Evolutionary conservation across 2,888 invertebrate genomes (phyloP).

Genomic region (Ennomos quercinarius): DNA sequence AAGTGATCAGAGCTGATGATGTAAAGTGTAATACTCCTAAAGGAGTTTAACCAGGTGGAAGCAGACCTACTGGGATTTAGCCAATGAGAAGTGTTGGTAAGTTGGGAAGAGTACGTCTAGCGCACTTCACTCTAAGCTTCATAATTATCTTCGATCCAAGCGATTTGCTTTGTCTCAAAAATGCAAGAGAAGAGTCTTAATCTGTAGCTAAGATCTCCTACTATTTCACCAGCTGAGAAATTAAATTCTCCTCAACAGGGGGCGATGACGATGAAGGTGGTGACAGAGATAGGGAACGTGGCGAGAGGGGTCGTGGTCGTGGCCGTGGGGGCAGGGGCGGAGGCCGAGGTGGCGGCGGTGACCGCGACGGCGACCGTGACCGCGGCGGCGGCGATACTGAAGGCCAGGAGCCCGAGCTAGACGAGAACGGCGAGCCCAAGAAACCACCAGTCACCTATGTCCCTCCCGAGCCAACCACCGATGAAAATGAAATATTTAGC

Average conservation of each 20-base stretch:
- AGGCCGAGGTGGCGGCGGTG: slow-evolving; percentile 53
- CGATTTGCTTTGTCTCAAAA: too few relatives aligned
- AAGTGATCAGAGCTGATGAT: slow-evolving; percentile 4
- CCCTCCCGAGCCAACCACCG: slow-evolving; percentile 90
- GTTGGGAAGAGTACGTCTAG: too few relatives aligned
- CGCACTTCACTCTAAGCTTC: too few relatives aligned
- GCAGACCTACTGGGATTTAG: too few relatives aligned
- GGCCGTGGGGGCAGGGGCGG: slow-evolving; percentile 57
- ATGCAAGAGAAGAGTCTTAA: too few relatives aligned
- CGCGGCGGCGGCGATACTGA: slow-evolving; percentile 45
- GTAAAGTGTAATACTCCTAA: too few relatives aligned
- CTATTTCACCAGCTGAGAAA: too few relatives aligned
- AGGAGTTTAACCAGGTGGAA: too few relatives aligned
- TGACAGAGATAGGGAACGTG: slow-evolving; percentile 50
- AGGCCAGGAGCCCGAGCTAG: slow-evolving; percentile 49
- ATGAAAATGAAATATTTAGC: slow-evolving; percentile 89
- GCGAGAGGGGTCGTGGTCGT: slow-evolving; percentile 47
- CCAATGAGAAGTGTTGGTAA: too few relatives aligned
- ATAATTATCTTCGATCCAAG: too few relatives aligned
- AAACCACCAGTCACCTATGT: slow-evolving; percentile 85
- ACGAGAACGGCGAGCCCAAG: slow-evolving; percentile 67
- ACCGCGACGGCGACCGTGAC: slow-evolving; percentile 49
- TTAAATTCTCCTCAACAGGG: slow-evolving; percentile 10
- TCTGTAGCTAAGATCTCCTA: too few relatives aligned
- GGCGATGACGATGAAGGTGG: slow-evolving; percentile 50